phyloP scores from a whole-genome alignment of 1,140 invertebrate genomes.

The fruit fly (Drosophila melanogaster) region DNA sequence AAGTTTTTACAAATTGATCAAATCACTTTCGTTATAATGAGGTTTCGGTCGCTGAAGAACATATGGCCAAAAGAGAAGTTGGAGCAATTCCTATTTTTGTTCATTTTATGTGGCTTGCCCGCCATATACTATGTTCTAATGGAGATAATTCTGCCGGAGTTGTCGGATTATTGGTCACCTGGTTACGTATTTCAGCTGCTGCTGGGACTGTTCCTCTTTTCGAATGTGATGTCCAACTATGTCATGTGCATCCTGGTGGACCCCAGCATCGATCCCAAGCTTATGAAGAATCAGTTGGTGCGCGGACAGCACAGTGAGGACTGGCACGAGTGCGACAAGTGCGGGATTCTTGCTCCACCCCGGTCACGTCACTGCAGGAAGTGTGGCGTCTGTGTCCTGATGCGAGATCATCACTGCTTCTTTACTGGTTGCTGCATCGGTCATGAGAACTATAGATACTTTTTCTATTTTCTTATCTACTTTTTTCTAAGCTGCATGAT shows the following conservation, averaged over 20 bases:
- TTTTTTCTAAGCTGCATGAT: neutral
- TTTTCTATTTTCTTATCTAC: slow-evolving; percentile 4
- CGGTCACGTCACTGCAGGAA: slow-evolving; percentile 1
- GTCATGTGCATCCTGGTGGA: slow-evolving; percentile 10
- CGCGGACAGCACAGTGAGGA: neutral
- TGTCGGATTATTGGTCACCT: slow-evolving; percentile 9
- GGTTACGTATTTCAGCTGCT: slow-evolving; percentile 3
- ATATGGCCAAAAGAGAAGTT: neutral
- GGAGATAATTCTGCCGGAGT: neutral
- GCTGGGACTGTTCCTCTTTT: neutral
- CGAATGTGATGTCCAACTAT: slow-evolving; percentile 12
- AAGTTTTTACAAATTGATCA: neutral
- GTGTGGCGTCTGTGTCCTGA: slow-evolving; percentile 4
- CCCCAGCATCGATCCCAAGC: neutral
- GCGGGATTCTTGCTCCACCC: neutral
- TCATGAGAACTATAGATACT: slow-evolving; percentile 14
- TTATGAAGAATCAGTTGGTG: neutral
- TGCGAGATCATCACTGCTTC: slow-evolving; percentile 10
- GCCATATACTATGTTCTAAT: slow-evolving; percentile 10
- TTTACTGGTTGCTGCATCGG: slow-evolving; percentile 5
- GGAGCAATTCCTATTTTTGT: neutral
- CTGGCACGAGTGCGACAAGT: slow-evolving; percentile 1
- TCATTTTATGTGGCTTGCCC: neutral
- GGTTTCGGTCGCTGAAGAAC: neutral
- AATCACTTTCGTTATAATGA: neutral